Base-by-base conservation (phyloP, 2,113 vertebrate genomes). In the Zosterops hypoxanthus region DNA sequence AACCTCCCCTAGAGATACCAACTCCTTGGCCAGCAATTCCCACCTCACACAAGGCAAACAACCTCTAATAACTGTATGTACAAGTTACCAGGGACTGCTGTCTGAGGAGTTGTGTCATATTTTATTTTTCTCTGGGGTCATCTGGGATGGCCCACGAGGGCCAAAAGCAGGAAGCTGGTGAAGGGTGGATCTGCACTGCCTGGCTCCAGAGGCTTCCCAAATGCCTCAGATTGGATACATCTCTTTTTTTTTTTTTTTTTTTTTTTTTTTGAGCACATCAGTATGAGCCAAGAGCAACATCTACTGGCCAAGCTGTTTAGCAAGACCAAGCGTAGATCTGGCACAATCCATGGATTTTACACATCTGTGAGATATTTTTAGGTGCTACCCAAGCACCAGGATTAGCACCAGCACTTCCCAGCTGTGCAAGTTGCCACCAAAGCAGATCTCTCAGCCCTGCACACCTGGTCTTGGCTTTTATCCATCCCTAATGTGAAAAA, bases 281-380 rank as follows among this genome's bases (percentile, higher is more conserved):
- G 15, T 46, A 56, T 71, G 72, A 95, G n/a, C 64, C 87, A 95
- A 95, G 94, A 96, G 92, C 95, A 95, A 78, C 94, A 96, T 86
- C 95, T 96, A 94, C 94, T 97, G 93, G 92, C 80, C 41, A 0
- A 91, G 82, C 11, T 86, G 84, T 65, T 95, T 80, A 95, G 52
- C 90, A 88, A 92, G 82, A 72, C 21, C 19, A 59, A 75, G 53
- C 1, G 6, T 7, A 71, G 68, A 52, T 81, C 60, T 81, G 53
- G 50, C 31, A 81, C 29, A 86, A 36, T 5, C 53, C 39, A 33
- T n/a, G 29, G 33, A 26, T 22, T 85, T 88, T 20, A 61, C 17
- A 69, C 17, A 83, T n/a, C 68, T 83, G 53, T 68, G 39, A 81
- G 60, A 11, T 68, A 42, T 47, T 88, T 94, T 81, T 56, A 73